Base-by-base conservation (phyloP, 2,113 vertebrate genomes). In the Oceanodroma tethys region DNA sequence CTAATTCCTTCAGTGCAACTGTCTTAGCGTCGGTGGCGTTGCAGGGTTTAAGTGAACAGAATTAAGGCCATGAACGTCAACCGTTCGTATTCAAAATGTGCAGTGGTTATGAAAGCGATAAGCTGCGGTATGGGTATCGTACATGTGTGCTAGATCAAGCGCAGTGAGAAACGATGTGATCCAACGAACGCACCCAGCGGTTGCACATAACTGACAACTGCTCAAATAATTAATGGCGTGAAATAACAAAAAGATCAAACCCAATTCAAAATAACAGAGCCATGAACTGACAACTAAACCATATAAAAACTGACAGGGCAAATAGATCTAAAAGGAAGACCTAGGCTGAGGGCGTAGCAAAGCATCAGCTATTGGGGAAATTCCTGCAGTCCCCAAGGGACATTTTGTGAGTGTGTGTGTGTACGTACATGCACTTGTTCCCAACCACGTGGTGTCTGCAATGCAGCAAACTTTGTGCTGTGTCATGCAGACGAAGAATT, bases 401-500 rank as follows among this genome's bases (percentile, higher is more conserved):
- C 26, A 32, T 74, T 88, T 56, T 90, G 62, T 60, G 87, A 68
- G 62, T 0, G 3, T 6, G 38, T 26, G 38, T 16, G 23, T 22
- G 25, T 14, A 53, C 0, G 9, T 20, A 48, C 55, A 45, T 1
- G 59, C 3, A 5, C 67, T 88, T 50, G 32, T 19, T 95, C 47
- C 68, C 63, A 66, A 1, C 53, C 91, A 94, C 34, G 10, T 50
- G 84, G 82, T 47, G 92, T 78, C 97, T 97, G 96, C 97, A 98
- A 94, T 97, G 97, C 97, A 98, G 93, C 92, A 97, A 95, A 86
- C 78, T 96, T 95, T 87, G 32, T 91, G 97, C 96, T 95, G 95
- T 42, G 86, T 98, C 97, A 97, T 73, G 75, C 81, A 83, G 83
- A 83, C 0, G 3, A 81, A 91, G 76, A 70, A 86, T 59, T 80